Percentiles rank a stretch among this genome's conserved stretches.
Evolutionary conservation across 1,140 invertebrate species (phyloP).

Genomic region (Drosophila persimilis): DNA sequence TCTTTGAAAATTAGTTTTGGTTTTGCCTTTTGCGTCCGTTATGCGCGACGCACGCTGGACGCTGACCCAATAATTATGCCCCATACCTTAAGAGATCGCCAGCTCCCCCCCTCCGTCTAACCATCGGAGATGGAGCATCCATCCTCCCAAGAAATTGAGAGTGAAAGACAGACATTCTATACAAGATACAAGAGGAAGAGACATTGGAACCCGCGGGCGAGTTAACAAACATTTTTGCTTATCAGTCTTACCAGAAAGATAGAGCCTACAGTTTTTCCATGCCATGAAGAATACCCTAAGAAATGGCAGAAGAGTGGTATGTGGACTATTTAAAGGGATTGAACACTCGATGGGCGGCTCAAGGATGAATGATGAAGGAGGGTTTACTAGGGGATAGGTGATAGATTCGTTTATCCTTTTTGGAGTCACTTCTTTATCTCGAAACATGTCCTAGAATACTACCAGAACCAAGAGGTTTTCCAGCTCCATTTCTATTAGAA

Average conservation of each 20-base stretch:
- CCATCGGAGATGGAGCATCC: constrained; percentile 9
- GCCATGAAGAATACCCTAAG: constrained; percentile 38
- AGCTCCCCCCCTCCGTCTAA: constrained; percentile 14
- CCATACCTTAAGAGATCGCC: constrained; percentile 6
- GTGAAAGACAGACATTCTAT: constrained; percentile 68
- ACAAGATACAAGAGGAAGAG: constrained; percentile 32
- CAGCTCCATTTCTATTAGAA: too few species aligned
- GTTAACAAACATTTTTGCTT: constrained; percentile 59
- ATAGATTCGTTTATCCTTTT: too few species aligned
- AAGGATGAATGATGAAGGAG: not conserved
- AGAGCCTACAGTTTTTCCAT: constrained; percentile 39
- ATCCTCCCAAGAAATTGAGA: constrained; percentile 66
- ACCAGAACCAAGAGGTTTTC: too few species aligned
- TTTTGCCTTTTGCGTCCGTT: constrained; percentile 41
- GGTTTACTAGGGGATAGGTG: too few species aligned
- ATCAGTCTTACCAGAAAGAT: constrained; percentile 49
- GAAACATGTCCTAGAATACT: too few species aligned
- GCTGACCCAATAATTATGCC: constrained; percentile 73
- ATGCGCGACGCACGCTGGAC: constrained; percentile 53
- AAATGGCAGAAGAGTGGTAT: not conserved
- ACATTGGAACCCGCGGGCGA: constrained; percentile 30
- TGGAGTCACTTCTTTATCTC: too few species aligned
- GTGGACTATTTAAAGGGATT: too few species aligned
- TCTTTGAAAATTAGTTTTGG: constrained; percentile 73
- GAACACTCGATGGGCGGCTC: not conserved